Evolutionary conservation across 2,888 invertebrate genomes (phyloP).

Genomic region (Dryobota labecula): DNA sequence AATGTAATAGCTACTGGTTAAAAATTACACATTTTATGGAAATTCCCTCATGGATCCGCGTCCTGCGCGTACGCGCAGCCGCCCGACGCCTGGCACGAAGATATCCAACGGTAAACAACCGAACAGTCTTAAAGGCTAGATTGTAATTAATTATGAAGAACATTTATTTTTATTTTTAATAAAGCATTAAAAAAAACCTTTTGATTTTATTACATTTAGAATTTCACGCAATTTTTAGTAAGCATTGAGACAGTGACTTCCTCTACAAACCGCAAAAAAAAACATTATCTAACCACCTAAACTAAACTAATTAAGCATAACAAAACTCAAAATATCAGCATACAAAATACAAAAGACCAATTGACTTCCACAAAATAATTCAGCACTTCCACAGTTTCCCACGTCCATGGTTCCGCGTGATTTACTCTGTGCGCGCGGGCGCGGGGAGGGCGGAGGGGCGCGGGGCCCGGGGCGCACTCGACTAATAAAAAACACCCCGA

Average conservation of each 20-base stretch:
- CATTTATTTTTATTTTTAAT: too few relatives aligned
- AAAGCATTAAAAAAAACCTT: too few relatives aligned
- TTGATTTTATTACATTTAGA: neutral
- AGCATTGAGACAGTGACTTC: neutral
- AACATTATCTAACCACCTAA: neutral
- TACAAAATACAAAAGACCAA: conserved; percentile 7
- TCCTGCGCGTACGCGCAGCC: too few relatives aligned
- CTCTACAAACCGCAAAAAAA: neutral
- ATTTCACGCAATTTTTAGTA: neutral
- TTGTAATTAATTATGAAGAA: too few relatives aligned
- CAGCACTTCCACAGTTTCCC: conserved; percentile 69
- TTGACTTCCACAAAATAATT: conserved; percentile 32
- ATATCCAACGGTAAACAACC: too few relatives aligned
- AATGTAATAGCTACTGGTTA: too few relatives aligned
- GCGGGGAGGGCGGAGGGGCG: conserved; percentile 49
- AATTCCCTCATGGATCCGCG: too few relatives aligned
- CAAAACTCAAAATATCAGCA: conserved; percentile 5
- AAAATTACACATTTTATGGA: too few relatives aligned
- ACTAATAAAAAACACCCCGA: conserved; percentile 91
- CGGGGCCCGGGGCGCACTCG: conserved; percentile 79
- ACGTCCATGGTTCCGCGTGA: conserved; percentile 77
- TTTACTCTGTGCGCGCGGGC: conserved; percentile 81
- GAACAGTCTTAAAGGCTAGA: too few relatives aligned
- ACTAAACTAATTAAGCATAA: neutral
- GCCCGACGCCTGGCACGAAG: too few relatives aligned